phyloP scores from a whole-genome alignment of 2,797 vertebrate species.

The Bradypodion ventrale region DNA sequence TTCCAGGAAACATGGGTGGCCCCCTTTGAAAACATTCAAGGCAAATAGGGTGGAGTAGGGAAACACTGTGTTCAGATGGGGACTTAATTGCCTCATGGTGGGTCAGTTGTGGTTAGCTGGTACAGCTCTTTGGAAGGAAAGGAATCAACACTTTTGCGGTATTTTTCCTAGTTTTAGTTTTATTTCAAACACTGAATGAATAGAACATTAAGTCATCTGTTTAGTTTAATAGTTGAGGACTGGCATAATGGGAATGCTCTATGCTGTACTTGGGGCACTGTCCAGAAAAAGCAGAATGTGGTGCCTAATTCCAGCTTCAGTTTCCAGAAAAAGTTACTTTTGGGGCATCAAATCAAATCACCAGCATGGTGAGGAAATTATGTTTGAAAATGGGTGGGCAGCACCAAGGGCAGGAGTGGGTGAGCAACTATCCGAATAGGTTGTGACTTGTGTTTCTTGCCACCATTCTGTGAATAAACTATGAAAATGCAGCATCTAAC shows the following conservation, averaged over 20 bases:
- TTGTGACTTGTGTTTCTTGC: too few species aligned
- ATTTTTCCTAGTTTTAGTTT: not conserved
- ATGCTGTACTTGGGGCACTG: too few species aligned
- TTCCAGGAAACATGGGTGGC: slow-evolving; percentile 57
- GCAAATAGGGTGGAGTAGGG: slow-evolving; percentile 47
- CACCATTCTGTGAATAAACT: too few species aligned
- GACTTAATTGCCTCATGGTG: not conserved
- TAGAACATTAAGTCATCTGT: not conserved
- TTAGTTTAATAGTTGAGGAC: not conserved
- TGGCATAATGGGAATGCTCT: too few species aligned
- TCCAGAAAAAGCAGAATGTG: not conserved
- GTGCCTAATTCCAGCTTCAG: not conserved
- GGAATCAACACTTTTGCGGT: not conserved
- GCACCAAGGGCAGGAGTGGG: too few species aligned
- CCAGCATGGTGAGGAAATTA: not conserved
- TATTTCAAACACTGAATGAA: not conserved
- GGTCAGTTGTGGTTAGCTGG: not conserved
- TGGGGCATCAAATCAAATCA: too few species aligned
- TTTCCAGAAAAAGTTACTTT: not conserved
- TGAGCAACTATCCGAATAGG: too few species aligned
- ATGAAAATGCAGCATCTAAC: too few species aligned
- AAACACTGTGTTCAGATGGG: slow-evolving; percentile 32
- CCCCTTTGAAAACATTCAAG: slow-evolving; percentile 38
- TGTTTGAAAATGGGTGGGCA: not conserved
- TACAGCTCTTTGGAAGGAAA: not conserved